These are phyloP conservation scores for Tetheella fluctuosa DNA, from an alignment of 2,888 invertebrate species.

Conservation along the genomic window DNA sequence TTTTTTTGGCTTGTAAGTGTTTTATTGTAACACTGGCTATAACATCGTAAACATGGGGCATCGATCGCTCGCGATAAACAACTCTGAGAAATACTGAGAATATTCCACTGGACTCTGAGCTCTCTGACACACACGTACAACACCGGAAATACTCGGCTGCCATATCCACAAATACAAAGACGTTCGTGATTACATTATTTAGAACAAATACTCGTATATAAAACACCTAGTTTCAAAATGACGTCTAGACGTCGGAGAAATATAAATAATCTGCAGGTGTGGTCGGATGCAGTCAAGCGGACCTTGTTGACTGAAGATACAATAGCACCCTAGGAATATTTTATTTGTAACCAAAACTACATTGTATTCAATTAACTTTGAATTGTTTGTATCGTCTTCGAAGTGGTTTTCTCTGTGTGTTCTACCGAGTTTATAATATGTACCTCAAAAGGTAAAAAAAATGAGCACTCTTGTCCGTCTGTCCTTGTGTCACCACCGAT, in stretches of 20 bases:
- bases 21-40: not conserved
- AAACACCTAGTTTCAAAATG: not conserved
- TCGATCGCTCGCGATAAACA: constrained; percentile 60
- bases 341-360: too few species aligned
- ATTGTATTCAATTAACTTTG: too few species aligned
- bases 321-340: not conserved
- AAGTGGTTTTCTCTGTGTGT: too few species aligned
- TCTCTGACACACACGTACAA: constrained; percentile 52
- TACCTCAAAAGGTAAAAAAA: too few species aligned
- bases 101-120: constrained; percentile 77
- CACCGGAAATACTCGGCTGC: constrained; percentile 65
- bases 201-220: not conserved
- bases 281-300: not conserved
- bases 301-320: not conserved
- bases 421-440: too few species aligned
- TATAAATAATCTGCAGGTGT: not conserved
- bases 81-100: constrained; percentile 52
- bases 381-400: too few species aligned
- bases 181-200: constrained; percentile 18
- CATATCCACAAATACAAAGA: constrained; percentile 43
- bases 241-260: not conserved
- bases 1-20: too few species aligned
- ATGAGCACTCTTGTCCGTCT: too few species aligned
- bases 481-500: too few species aligned
- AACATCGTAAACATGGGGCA: constrained; percentile 61